Conservation (phyloP, 2,888 invertebrate genomes). For the Dromius quadrimaculatus region DNA sequence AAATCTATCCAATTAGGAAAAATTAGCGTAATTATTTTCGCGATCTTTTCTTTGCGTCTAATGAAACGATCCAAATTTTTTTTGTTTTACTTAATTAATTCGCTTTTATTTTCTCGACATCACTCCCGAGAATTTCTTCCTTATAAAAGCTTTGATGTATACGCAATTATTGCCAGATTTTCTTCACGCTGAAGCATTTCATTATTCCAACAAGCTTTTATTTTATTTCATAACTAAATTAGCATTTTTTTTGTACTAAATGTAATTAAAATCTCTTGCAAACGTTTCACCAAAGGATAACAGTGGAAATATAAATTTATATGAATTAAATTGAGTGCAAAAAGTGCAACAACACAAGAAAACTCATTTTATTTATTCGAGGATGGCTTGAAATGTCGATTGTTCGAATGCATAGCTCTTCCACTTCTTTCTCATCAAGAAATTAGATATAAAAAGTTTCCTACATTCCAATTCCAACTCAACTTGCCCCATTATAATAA, state of each 20-base stretch:
- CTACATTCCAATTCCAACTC: neutral
- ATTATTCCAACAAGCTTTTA: neutral
- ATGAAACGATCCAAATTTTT: conserved; percentile 32
- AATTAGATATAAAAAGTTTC: neutral
- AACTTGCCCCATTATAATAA: conserved; percentile 26
- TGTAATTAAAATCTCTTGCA: conserved; percentile 4
- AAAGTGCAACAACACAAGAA: too few relatives aligned
- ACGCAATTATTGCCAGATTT: conserved; percentile 4
- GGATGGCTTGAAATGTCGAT: too few relatives aligned
- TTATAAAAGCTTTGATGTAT: conserved; percentile 7
- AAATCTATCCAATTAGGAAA: conserved; percentile 25
- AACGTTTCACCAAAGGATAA: too few relatives aligned
- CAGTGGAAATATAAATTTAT: too few relatives aligned
- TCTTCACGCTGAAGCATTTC: neutral
- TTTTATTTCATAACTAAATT: conserved; percentile 2
- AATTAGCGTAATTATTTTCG: conserved; percentile 16
- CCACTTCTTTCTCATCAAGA: too few relatives aligned
- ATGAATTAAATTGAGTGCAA: too few relatives aligned
- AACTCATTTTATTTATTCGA: too few relatives aligned
- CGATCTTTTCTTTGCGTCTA: conserved; percentile 13
- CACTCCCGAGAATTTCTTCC: conserved; percentile 5
- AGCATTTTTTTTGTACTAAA: conserved; percentile 13
- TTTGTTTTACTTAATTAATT: conserved; percentile 41
- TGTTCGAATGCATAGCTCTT: too few relatives aligned
- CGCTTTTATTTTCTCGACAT: conserved; percentile 16